Base-by-base conservation (phyloP, 64 coral and sea anemone species). In the Anthopleura sola region DNA sequence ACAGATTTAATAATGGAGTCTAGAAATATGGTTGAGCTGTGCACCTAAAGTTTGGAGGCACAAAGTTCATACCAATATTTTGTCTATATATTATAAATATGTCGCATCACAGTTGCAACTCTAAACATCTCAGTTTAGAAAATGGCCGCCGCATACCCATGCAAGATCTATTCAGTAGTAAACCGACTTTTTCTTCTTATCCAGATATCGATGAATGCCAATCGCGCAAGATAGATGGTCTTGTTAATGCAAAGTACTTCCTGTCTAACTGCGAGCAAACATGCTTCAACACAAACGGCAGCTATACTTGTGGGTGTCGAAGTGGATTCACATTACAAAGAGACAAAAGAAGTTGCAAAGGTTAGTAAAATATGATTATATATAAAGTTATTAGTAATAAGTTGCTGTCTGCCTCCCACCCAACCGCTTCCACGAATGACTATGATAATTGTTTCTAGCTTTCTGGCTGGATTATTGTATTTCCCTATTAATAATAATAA, bases 291-390 rank as follows among this genome's bases (percentile, higher is more conserved):
- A 51, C 48, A 12, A 47, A 21, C 4, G 78, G 78, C 78, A 48
- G 31, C 24, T 82, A 48, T 7, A 82, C 78, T 17, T 82, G 78
- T 51, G 78, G 37, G 10, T 82, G 78, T 82, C 15, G n/a, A 39
- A 29, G 14, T 3, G 78, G 78, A 36, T 82, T 20, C 78, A 47
- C 16, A 40, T 38, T 82, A 51, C 7, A 29, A 14, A 40, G 1
- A 19, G 78, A 82, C 37, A 13, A 37, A 24, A 36, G 48, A 29
- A 82, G 28, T 26, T 82, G 78, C 8, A 10, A 82, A 50, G 78
- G 78, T 82, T 29, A 29, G 34, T 36, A 75, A 21, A 32, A 44
- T 6, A n/a, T n/a, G n/a, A 32, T 32, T 31, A 21, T 14, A 75
- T 5, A 75, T 75, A 6, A 14, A 32, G 68, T 29, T 2, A 14